These are phyloP conservation scores for Molothrus aeneus DNA, from an alignment of 2,797 vertebrate species.

Conservation along the genomic window DNA sequence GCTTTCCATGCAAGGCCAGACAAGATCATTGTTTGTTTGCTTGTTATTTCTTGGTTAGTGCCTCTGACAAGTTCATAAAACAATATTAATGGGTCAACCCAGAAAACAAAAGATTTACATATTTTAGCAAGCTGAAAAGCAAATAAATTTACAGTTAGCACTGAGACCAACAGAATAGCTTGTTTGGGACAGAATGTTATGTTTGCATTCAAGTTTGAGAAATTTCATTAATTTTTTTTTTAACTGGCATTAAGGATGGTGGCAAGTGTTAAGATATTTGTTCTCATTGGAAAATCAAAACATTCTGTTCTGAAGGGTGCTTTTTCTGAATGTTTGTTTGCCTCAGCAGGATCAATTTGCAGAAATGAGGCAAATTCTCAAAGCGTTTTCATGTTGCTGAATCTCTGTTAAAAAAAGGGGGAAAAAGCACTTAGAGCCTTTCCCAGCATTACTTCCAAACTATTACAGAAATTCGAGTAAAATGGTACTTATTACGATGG, in stretches of 20 bases:
- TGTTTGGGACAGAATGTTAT: neutral
- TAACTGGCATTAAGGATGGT: neutral
- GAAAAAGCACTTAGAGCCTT: neutral
- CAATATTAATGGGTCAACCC: neutral
- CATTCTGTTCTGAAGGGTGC: neutral
- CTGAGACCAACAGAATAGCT: neutral
- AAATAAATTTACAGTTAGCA: neutral
- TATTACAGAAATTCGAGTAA: conserved; percentile 14
- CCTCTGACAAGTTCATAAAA: neutral
- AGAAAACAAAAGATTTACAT: conserved; percentile 4
- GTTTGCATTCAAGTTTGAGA: neutral
- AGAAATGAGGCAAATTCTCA: neutral
- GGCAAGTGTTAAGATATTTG: conserved; percentile 4
- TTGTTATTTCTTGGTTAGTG: neutral
- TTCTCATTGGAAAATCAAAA: conserved; percentile 22
- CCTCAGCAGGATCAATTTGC: neutral
- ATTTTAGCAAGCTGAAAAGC: neutral
- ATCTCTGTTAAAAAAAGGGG: neutral
- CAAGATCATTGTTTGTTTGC: neutral
- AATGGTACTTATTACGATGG: conserved; percentile 16
- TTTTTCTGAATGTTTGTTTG: conserved; percentile 24
- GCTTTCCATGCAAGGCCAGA: neutral
- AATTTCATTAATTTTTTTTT: neutral
- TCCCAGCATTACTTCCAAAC: neutral
- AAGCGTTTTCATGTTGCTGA: neutral